Evolutionary conservation across 2,797 vertebrate genomes (phyloP), one percentile per base, ranked within the genome.

Genomic region (Ispidina lecontei): DNA sequence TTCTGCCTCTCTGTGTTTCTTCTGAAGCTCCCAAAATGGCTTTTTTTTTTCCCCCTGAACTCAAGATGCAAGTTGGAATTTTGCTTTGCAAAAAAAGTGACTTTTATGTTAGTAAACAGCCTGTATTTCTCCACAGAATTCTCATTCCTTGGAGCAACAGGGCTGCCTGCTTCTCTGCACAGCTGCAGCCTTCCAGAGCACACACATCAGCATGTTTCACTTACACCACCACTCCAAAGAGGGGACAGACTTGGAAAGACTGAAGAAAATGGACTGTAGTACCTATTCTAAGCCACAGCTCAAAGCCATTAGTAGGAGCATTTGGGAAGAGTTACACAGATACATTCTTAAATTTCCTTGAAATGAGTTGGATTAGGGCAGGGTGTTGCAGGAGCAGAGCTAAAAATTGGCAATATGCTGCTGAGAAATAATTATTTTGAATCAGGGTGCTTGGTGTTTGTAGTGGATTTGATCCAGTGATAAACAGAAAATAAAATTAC

Each of bases 391-490:
- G 55, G 11, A 86, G 21, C 29, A 43, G 29, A 90, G 54, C 18
- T 91, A 68, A 93, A 90, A 93, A 77, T 3, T 59, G 31, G 39
- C 71, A 94, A 55, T 65, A 77, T 2, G 5, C 41, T 92, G 54
- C 71, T 72, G 51, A 77, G 75, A 96, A 95, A 88, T 84, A 87
- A 79, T 89, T 84, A 47, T 55, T 94, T 86, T 70, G 23, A 92
- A 73, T 84, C 4, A 1, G 7, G 21, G 26, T n/a, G 43, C 67
- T 75, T 89, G 47, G 80, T 52, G 33, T 58, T 85, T 91, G 44
- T 49, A 89, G 88, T 74, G 29, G 64, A 89, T 89, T 94, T 94
- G 90, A 95, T 96, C 16, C 59, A 60, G 63, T 86, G 93, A 90
- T 39, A 90, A 90, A 93, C 0, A 0, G 51, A 91, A 93, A 94